Base-by-base conservation (phyloP, 2,888 invertebrate genomes). In the Diaphora mendica region DNA sequence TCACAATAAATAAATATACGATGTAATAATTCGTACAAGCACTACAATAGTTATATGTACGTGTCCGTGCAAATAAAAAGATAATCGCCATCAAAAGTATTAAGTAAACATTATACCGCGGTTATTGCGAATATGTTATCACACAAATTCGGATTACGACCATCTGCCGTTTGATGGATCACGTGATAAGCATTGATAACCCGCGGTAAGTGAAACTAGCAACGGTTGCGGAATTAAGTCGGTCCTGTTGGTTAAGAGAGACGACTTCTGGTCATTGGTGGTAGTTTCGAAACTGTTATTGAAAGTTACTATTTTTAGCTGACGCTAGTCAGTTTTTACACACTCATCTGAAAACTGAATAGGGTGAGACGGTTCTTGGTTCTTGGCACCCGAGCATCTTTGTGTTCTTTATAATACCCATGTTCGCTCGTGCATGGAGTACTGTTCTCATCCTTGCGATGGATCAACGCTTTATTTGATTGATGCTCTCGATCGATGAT, bases 121-220 rank as follows among this genome's bases (percentile, higher is more conserved):
- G 77, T 79, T 82, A 86, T 88, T 86, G 87, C 86, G 74, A 87
- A 87, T 88, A 76, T 67, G 73, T 76, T 86, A 82, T 85, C 87
- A 82, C 74, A 81, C 73, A 55, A 74, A 77, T 72, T 80, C 74
- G 85, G 86, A 88, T 88, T 87, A 90, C 85, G 78, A 81, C 86
- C 90, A 91, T 88, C 90, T 90, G 89, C 85, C 77, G 74, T 77
- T 90, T 74, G 91, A 91, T 91, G 85, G 91, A 91, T 91, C 86
- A 86, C 85, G 76, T 83, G 89, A 91, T 90, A 91, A 87, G 33
- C 15, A 33, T n/a, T 73, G 81, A 85, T 82, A 82, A 77, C 68
- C 48, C 42, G 42, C 35, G 26, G 71, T 71, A 59, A 71, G 44
- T 55, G 39, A 69, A 70, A 66, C 66, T 64, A 39, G 68, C 35